Percentiles rank a stretch among this genome's conserved stretches.
Evolutionary conservation across 2,888 invertebrate genomes (phyloP).

Genomic region (Parascotia fuliginaria): DNA sequence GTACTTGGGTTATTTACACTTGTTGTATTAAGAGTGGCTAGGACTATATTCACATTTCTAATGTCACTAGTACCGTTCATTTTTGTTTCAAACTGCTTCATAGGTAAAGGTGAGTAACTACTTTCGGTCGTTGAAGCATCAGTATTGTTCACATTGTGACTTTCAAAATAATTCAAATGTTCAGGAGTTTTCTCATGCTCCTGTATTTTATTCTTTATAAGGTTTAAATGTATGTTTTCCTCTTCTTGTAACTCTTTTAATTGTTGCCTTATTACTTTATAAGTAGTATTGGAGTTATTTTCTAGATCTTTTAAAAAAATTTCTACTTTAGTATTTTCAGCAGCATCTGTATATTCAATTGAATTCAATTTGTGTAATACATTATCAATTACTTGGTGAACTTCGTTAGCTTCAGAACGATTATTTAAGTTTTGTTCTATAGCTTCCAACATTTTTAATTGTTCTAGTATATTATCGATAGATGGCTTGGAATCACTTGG

Average conservation of each 20-base stretch:
- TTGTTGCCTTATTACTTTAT: slow-evolving; percentile 34
- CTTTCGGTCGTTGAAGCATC: no score
- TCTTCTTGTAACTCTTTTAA: slow-evolving; percentile 48
- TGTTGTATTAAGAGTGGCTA: background rate
- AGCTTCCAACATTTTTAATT: slow-evolving; percentile 58
- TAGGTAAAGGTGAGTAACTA: background rate
- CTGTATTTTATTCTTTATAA: slow-evolving; percentile 32
- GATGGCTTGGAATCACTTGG: slow-evolving; percentile 41
- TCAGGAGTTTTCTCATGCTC: slow-evolving; percentile 22
- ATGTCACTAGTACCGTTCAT: no score
- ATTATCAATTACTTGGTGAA: slow-evolving; percentile 54
- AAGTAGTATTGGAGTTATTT: slow-evolving; percentile 37
- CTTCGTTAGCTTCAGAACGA: slow-evolving; percentile 50
- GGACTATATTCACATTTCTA: background rate
- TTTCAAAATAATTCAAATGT: background rate
- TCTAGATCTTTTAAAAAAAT: slow-evolving; percentile 49
- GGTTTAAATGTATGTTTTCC: slow-evolving; percentile 34
- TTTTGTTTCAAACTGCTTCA: background rate
- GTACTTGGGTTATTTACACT: background rate
- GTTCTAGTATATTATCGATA: slow-evolving; percentile 52
- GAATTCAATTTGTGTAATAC: slow-evolving; percentile 40
- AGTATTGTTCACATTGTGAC: background rate
- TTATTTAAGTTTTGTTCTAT: slow-evolving; percentile 53
- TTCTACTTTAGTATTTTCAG: slow-evolving; percentile 53
- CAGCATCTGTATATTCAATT: slow-evolving; percentile 40